These are phyloP conservation scores for Phaedon cochleariae DNA, from an alignment of 2,888 invertebrate genomes.

Conservation along the genomic window DNA sequence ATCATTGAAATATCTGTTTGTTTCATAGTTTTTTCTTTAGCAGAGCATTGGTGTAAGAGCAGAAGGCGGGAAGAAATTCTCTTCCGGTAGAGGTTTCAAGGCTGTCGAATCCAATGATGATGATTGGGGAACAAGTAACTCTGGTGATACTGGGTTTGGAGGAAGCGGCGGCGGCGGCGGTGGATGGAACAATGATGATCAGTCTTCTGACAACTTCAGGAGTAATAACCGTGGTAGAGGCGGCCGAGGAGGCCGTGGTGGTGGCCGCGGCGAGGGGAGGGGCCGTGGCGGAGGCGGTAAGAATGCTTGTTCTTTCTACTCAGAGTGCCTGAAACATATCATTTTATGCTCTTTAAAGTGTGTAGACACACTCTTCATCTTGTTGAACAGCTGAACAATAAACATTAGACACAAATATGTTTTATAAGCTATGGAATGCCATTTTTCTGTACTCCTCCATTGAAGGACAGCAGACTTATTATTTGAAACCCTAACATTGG, in stretches of 20 bases:
- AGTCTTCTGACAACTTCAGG: constrained; percentile 27
- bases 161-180: constrained; percentile 31
- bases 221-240: constrained; percentile 58
- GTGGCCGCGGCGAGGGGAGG: constrained; percentile 29
- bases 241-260: constrained; percentile 47
- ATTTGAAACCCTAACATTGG: no score
- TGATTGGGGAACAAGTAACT: constrained; percentile 28
- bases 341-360: no score
- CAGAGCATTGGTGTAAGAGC: constrained; percentile 53
- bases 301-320: no score
- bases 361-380: no score
- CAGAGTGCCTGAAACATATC: no score
- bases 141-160: constrained; percentile 39
- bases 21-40: neutral
- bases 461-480: no score
- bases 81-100: constrained; percentile 65
- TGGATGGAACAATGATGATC: constrained; percentile 30
- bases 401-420: no score
- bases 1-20: neutral
- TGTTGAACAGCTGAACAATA: no score
- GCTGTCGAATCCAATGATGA: constrained; percentile 53
- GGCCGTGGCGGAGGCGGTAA: constrained; percentile 24
- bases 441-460: no score
- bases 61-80: constrained; percentile 65
- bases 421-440: no score